Evolutionary conservation across 2,113 vertebrate species (phyloP), one percentile per base, ranked within the genome.

Genomic region (Forbesichthys agassizii): DNA sequence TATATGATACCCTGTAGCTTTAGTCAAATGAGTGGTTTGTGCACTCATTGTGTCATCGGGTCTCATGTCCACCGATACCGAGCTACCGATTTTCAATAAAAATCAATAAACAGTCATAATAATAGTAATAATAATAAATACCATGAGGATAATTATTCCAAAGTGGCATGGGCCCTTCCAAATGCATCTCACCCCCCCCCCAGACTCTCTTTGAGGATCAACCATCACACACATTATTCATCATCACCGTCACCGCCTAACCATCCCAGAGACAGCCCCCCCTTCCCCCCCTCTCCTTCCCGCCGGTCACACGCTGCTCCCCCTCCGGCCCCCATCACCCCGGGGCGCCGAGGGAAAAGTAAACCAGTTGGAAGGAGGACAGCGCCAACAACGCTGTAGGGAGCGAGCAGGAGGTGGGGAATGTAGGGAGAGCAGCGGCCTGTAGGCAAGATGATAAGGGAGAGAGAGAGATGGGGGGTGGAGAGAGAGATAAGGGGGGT

Each of bases 241-340:
- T 80, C 77, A 64, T 80, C 65, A 62, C 4, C 54, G 60, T 81
- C 78, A 73, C 58, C 53, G 46, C 14, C n/a, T 48, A 65, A 33
- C 27, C 33, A 74, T 68, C 14, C 53, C 56, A 11, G 66, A 49
- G 66, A 49, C 20, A 74, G 20, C 20, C 20, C 20, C 20, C 20
- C 20, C 20, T 20, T 20, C 20, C 20, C 20, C 48, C 53, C 63
- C n/a, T 58, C 6, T 36, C 33, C 33, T 8, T 9, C n/a, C 7
- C 4, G 9, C 42, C 33, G 20, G 5, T 10, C 58, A 60, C 58
- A 33, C 58, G 20, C 16, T 11, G 65, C 69, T 36, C 47, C 36
- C 77, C 58, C 52, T 53, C 60, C 64, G 65, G 57, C 65, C 56
- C 54, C 56, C 80, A 70, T 69, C 74, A 70, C 59, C 51, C 61